Conservation (phyloP, 2,888 invertebrate species). For the Apotomis betuletana region DNA sequence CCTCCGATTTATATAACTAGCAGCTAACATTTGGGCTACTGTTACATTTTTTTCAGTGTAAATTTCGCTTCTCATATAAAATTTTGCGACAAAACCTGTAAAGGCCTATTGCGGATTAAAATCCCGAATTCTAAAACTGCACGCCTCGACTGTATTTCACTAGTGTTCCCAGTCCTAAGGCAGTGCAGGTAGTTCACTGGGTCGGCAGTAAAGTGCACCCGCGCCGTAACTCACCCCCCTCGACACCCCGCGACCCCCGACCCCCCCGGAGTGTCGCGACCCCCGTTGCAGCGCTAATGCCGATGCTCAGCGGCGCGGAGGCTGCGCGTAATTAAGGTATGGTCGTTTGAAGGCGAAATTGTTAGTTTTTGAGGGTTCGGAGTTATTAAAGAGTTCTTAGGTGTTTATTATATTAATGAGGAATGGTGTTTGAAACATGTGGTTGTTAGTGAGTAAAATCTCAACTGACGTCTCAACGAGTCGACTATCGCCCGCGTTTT, state of each 20-base stretch:
- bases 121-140: neutral
- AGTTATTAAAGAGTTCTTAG: neutral
- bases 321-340: slow-evolving; percentile 7
- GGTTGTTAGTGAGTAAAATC: neutral
- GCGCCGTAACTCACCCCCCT: slow-evolving; percentile 1
- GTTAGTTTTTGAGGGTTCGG: neutral
- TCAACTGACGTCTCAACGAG: neutral
- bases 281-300: slow-evolving; percentile 16
- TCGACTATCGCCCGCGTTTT: neutral
- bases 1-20: no score
- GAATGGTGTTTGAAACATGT: neutral
- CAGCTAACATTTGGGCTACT: no score
- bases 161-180: slow-evolving; percentile 4
- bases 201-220: slow-evolving; percentile 31
- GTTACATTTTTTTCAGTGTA: no score
- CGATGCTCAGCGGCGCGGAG: slow-evolving; percentile 5
- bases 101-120: neutral
- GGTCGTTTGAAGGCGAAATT: slow-evolving; percentile 1
- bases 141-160: neutral
- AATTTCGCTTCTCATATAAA: no score
- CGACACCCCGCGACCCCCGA: neutral
- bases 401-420: neutral
- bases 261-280: neutral
- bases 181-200: slow-evolving; percentile 33
- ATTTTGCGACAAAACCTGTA: no score